Percentiles rank a stretch among this genome's conserved stretches.
phyloP scores from a whole-genome alignment of 2,888 invertebrate genomes.

The Hypercompe scribonia region DNA sequence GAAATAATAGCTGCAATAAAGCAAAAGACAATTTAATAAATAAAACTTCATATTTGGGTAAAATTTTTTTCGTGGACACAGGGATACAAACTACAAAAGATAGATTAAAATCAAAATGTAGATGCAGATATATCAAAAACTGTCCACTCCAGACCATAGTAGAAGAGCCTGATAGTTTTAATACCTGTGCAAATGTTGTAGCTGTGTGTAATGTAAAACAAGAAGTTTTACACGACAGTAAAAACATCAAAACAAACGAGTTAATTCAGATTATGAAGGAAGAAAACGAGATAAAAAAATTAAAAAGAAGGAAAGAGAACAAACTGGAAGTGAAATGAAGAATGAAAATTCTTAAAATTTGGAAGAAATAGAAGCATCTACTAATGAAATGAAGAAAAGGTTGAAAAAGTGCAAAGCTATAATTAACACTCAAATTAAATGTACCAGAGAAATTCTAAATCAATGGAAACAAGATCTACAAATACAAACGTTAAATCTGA shows the following conservation, averaged over 20 bases:
- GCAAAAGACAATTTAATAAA: neutral
- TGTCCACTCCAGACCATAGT: neutral
- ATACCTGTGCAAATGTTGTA: neutral
- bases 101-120: slow-evolving; percentile 1
- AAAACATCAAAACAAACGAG: neutral
- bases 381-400: neutral
- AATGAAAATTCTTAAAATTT: neutral
- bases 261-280: neutral
- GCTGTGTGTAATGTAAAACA: neutral
- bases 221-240: neutral
- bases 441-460: neutral
- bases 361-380: neutral
- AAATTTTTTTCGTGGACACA: slow-evolving; percentile 10
- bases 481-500: neutral
- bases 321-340: neutral
- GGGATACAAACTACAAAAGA: slow-evolving; percentile 10
- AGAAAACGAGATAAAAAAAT: neutral
- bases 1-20: neutral
- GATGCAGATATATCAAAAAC: neutral
- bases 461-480: neutral
- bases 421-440: neutral
- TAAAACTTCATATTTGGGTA: slow-evolving; percentile 3
- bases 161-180: neutral
- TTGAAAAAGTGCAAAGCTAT: neutral
- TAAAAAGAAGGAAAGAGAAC: neutral